phyloP scores from a whole-genome alignment of 2,113 vertebrate genomes.

The Elaphurus davidianus region DNA sequence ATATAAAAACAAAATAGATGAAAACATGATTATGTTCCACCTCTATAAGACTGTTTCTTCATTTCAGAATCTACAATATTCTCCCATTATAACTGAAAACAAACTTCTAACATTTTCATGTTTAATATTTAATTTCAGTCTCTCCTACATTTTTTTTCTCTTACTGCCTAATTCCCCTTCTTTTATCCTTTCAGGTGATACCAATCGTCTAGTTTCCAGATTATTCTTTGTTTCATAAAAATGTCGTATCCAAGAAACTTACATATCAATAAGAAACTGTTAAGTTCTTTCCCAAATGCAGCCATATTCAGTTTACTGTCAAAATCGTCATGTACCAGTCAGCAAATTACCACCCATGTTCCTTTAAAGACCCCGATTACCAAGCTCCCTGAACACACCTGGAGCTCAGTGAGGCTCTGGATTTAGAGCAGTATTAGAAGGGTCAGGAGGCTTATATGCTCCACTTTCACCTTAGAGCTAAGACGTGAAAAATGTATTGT shows the following conservation, averaged over 20 bases:
- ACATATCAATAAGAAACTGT: neutral
- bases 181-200: neutral
- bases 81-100: neutral
- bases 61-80: neutral
- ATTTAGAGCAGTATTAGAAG: neutral
- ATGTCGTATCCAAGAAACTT: neutral
- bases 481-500: neutral
- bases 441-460: neutral
- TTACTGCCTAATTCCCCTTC: neutral
- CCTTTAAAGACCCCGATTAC: neutral
- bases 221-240: neutral
- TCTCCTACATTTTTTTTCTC: neutral
- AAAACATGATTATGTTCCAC: neutral
- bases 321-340: neutral
- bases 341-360: neutral
- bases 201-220: neutral
- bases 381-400: neutral
- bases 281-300: neutral
- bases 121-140: constrained; percentile 4
- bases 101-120: neutral
- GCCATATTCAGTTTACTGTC: neutral
- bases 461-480: neutral
- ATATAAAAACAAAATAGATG: neutral
- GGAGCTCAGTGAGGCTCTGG: neutral
- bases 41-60: neutral